Base-by-base conservation (phyloP, 2,797 vertebrate species). In the Ctenopoma multispine region DNA sequence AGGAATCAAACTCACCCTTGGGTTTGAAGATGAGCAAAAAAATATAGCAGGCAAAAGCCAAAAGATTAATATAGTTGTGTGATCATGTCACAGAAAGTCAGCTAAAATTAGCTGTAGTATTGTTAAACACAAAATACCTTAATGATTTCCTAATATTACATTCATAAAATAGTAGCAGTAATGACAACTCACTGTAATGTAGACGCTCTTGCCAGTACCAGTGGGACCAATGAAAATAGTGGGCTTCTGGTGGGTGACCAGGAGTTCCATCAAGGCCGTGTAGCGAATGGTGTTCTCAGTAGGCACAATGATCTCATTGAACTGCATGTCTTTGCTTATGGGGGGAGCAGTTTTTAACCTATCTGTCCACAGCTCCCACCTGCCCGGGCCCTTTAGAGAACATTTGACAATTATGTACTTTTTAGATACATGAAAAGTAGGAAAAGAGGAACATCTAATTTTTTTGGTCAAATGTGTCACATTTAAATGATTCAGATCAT, bases 291-390 rank as follows among this genome's bases (percentile, higher is more conserved):
- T 98, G 89, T 98, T 96, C 88, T 96, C 89, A 38, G 97, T 97
- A 34, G 96, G 96, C 7, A 97, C 96, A 51, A 97, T 97, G 85
- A 97, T 98, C 90, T 97, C 95, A 70, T 94, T 97, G 87, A 98
- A 97, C 89, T 94, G 81, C 84, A 92, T 29, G 68, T 96, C 96
- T 63, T 89, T 94, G 65, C 87, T 65, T 72, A 98, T 96, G 20
- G 93, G 77, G 69, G 92, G 93, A 4, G 93, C 89, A 0, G 81
- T 59, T 70, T 87, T 92, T 15, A 98, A 84, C 72, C 90, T 86
- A 64, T 96, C 94, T 46, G 94, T 91, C 97, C 96, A 97, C 38
- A 93, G 89, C 78, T 97, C 95, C 96, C 96, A 98, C 82, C 91
- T 91, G 69, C 97, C 96, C 3, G 88, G 54, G 65, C 95, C 96